These are phyloP conservation scores for Diadophis punctatus DNA, from an alignment of 2,113 vertebrate species.

Conservation along the genomic window DNA sequence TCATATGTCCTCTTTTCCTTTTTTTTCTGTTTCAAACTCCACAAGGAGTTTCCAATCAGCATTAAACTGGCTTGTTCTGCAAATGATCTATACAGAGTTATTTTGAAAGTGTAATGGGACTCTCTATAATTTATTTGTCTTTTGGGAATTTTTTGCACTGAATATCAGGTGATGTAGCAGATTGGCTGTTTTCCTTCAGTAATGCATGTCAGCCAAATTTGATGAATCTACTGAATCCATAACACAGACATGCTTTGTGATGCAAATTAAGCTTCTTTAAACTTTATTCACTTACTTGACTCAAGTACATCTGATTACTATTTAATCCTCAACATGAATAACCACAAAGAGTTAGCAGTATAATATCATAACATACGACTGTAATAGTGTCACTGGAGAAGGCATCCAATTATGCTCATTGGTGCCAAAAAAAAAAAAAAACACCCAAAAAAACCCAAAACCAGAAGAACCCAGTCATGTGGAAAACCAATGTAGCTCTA, in stretches of 20 bases:
- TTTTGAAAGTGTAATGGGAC: slow-evolving; percentile 29
- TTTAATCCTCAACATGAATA: slow-evolving; percentile 30
- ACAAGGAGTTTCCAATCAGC: neutral
- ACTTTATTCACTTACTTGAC: slow-evolving; percentile 27
- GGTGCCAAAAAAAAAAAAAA: neutral
- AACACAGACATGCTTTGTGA: slow-evolving; percentile 1
- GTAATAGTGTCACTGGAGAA: slow-evolving; percentile 30
- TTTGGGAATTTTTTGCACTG: slow-evolving; percentile 31
- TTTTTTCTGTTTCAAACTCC: neutral
- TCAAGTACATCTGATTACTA: slow-evolving; percentile 34
- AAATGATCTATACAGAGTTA: slow-evolving; percentile 31
- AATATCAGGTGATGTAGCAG: slow-evolving; percentile 23
- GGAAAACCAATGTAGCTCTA: neutral
- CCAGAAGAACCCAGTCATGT: neutral
- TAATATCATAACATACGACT: slow-evolving; percentile 20
- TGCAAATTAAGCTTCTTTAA: slow-evolving; percentile 7
- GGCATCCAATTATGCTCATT: slow-evolving; percentile 4
- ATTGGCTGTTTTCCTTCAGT: neutral
- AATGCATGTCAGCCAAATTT: neutral
- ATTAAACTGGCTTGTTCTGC: neutral
- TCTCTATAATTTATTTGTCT: slow-evolving; percentile 15
- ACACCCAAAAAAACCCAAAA: too few relatives aligned
- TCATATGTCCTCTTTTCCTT: neutral
- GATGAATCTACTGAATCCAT: neutral
- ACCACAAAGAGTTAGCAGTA: neutral